Conservation (phyloP, 1,140 invertebrate species). For the Bicyclus anynana region DNA sequence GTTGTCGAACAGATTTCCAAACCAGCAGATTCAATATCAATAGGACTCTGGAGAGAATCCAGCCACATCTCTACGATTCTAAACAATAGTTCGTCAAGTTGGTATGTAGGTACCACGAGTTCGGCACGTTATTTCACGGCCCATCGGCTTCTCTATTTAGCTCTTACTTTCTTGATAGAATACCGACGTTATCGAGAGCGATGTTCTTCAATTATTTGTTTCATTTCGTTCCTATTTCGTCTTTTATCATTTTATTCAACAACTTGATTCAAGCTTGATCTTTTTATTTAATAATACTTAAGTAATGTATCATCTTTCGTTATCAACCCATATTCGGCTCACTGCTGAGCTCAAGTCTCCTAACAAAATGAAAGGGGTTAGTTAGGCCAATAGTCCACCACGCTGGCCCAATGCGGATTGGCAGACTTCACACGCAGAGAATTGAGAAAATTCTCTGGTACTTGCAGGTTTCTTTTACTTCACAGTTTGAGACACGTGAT, state of each 20-base stretch:
- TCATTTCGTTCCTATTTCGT: constrained; percentile 17
- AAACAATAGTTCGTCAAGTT: constrained; percentile 68
- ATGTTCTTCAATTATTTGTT: constrained; percentile 26
- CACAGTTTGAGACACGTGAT: too few relatives aligned
- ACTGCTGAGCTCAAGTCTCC: too few relatives aligned
- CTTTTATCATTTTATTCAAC: background rate
- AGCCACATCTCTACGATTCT: constrained; percentile 35
- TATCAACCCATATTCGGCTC: too few relatives aligned
- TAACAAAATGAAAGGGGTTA: too few relatives aligned
- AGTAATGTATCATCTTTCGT: background rate
- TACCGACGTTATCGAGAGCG: constrained; percentile 17
- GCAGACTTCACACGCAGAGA: too few relatives aligned
- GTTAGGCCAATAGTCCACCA: too few relatives aligned
- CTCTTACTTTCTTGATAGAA: constrained; percentile 55
- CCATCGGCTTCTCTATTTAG: constrained; percentile 59
- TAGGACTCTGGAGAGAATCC: constrained; percentile 16
- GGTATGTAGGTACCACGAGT: constrained; percentile 26
- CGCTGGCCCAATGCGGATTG: too few relatives aligned
- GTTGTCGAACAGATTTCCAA: constrained; percentile 28
- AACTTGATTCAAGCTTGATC: background rate
- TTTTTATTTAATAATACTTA: background rate
- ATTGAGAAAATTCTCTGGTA: too few relatives aligned
- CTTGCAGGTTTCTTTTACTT: too few relatives aligned
- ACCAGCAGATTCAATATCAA: constrained; percentile 33
- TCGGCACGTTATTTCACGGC: constrained; percentile 67